Conservation (phyloP, 1,140 invertebrate genomes). For the Drosophila baimaii region DNA sequence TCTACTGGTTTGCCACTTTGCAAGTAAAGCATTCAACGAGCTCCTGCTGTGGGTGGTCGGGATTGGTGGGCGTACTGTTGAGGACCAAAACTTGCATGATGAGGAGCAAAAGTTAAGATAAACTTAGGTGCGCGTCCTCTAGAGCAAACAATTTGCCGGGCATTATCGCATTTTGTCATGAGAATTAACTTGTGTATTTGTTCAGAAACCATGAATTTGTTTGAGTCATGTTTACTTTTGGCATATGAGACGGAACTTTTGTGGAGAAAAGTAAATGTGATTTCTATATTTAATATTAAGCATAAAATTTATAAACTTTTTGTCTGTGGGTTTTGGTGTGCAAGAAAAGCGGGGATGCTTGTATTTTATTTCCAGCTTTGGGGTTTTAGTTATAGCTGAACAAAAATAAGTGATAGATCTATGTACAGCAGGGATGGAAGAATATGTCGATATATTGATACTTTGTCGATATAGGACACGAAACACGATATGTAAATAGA, state of each 20-base stretch:
- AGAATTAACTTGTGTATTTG: conserved; percentile 49
- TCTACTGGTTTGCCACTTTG: conserved; percentile 18
- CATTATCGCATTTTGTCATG: conserved; percentile 59
- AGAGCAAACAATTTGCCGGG: conserved; percentile 45
- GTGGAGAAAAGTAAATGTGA: neutral
- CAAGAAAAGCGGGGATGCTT: neutral
- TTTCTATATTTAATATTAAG: neutral
- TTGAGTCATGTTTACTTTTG: neutral
- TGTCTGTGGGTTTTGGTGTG: no score
- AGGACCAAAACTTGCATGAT: conserved; percentile 39
- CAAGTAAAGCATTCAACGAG: conserved; percentile 31
- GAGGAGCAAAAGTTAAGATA: conserved; percentile 40
- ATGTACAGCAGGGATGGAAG: no score
- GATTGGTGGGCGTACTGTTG: neutral
- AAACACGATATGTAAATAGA: no score
- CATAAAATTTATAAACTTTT: neutral
- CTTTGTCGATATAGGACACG: no score
- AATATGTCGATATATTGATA: no score
- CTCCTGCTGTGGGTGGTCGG: neutral
- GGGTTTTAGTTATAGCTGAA: no score
- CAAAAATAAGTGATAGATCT: no score
- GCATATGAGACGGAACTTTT: neutral
- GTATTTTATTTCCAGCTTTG: neutral
- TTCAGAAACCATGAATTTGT: conserved; percentile 18
- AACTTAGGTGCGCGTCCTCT: conserved; percentile 51